Evolutionary conservation across 2,113 vertebrate genomes (phyloP), one percentile per base, ranked within the genome.

Genomic region (Patagioenas fasciata): DNA sequence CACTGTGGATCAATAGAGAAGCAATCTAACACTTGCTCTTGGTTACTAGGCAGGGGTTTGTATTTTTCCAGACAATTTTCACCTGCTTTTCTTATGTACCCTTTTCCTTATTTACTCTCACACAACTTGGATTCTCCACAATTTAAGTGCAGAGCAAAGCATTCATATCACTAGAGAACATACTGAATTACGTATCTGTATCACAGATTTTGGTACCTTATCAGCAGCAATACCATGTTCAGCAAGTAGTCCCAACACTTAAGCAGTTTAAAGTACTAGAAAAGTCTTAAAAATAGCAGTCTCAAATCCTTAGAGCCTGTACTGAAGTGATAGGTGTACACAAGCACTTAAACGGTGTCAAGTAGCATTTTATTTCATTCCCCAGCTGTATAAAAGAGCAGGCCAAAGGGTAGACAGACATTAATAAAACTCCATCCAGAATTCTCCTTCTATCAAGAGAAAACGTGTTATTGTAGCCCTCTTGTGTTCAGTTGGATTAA

Each of bases 401-500:
- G 51, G 16, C 53, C 64, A 85, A 54, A 87, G 79, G 10, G 24
- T n/a, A 74, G 12, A 34, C 11, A 85, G 56, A 26, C 10, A 51
- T 42, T 61, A 72, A 31, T 25, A 71, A 83, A 88, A 51, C 50
- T 75, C 44, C 36, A 91, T 53, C 15, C 2, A 84, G 44, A 79
- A 80, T 31, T 32, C 36, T 83, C 31, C 28, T 74, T 71, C 78
- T 48, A 15, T 48, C 34, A 26, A 40, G 15, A 44, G 47, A 85
- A 93, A 86, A 61, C 1, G 5, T 58, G 72, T 71, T 53, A 32
- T 13, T 89, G 92, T 91, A 92, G 98, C 92, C 97, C 96, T 86
- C 96, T 91, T 96, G 96, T 97, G 97, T 96, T 95, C 95, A 85
- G n/a, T 18, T 38, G 50, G 56, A 94, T 92, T 82, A 95, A 94